Evolutionary conservation across 2,113 vertebrate species (phyloP).

Genomic region (Paramormyrops kingsleyae): DNA sequence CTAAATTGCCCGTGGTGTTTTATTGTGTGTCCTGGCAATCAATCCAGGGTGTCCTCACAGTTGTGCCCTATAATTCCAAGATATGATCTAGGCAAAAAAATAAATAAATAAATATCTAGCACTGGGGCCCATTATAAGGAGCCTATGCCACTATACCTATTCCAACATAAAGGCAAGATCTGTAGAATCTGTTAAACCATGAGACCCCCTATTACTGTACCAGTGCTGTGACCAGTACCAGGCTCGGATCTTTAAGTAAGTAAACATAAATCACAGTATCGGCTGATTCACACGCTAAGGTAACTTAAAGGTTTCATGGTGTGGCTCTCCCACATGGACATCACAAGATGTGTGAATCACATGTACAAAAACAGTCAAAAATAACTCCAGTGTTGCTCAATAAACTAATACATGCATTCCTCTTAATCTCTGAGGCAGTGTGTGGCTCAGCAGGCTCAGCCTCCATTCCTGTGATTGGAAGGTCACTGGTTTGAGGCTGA

Average conservation of each 20-base stretch:
- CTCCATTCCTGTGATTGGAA: not conserved
- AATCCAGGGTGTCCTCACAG: no score
- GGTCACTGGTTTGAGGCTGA: not conserved
- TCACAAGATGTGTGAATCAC: not conserved
- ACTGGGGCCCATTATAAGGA: not conserved
- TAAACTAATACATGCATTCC: not conserved
- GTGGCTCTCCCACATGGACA: not conserved
- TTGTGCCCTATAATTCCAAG: not conserved
- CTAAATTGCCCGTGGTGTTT: not conserved
- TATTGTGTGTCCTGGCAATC: not conserved
- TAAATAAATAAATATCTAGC: no score
- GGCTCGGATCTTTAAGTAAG: not conserved
- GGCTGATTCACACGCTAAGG: not conserved
- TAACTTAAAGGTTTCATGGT: not conserved
- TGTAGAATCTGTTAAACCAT: not conserved
- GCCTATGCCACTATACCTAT: not conserved
- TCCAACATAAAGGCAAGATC: not conserved
- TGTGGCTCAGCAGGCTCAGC: not conserved
- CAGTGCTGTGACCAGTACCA: not conserved
- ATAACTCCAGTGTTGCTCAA: not conserved
- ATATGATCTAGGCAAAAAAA: not conserved
- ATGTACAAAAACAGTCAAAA: not conserved
- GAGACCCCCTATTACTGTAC: not conserved
- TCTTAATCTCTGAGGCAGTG: not conserved
- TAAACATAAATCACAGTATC: not conserved